Base-by-base conservation (phyloP, 2,888 invertebrate genomes). In the Frankliniella intonsa region DNA sequence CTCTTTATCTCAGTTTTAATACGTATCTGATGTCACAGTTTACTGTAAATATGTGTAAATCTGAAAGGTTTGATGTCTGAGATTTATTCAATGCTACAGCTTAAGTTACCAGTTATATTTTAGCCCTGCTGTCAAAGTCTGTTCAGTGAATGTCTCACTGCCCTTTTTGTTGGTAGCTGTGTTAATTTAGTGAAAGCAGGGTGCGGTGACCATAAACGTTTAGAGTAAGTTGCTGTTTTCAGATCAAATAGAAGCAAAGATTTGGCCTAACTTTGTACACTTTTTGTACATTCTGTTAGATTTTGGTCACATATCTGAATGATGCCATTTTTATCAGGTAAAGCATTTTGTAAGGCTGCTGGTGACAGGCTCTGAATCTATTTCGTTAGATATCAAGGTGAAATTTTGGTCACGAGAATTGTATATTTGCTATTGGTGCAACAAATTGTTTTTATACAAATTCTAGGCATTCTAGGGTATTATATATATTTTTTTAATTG, bases 391-490 rank as follows among this genome's bases (percentile, higher is more conserved):
- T 25, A 76, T 76, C 25, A 76, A 25, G 14, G 5, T 19, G 55
- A 55, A 25, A 22, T 8, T 76, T 22, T 76, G 69, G 69, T 76
- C 22, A 25, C 25, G 12, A 25, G 12, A 76, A 3, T 25, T 22
- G 69, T 76, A 76, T 76, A 76, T 76, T 76, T 76, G 69, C 22
- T 76, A 76, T 22, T 76, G 22, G 25, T 76, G 69, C 69, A 25
- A 76, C 69, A 76, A 76, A 76, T 76, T 76, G 69, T 76, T 76
- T 76, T 76, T 76, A 76, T 76, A 76, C 69, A 76, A 76, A 76
- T 25, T 76, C 69, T 76, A 76, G 69, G 69, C 25, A 12, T 76
- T 76, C 25, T 76, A 76, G 69, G 25, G 69, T 76, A 76, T 25
- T 76, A 76, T 25, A 76, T 76, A 76, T 76, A 76, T 76, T 76